Conservation (phyloP, 2,113 vertebrate species). For the Saguinus midas region DNA sequence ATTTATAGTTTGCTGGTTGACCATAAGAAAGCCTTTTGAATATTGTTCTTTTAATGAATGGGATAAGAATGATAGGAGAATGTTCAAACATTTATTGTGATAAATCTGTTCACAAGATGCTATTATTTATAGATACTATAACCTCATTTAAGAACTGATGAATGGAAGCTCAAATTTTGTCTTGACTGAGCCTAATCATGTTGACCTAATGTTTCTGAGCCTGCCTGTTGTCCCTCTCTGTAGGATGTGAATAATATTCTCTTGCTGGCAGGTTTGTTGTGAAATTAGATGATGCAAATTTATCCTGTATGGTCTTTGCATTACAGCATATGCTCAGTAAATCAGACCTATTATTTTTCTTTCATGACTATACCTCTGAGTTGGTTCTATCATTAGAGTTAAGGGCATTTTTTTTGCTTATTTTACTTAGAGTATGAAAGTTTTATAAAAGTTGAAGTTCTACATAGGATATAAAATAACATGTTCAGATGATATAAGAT, state of each 20-base stretch:
- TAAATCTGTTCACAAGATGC: background rate
- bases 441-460: slow-evolving; percentile 33
- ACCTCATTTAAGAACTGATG: background rate
- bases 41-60: background rate
- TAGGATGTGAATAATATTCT: background rate
- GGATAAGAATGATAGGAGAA: background rate
- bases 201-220: background rate
- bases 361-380: background rate
- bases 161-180: background rate
- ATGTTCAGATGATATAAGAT: background rate
- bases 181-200: background rate
- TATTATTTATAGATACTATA: background rate
- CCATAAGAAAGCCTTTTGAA: background rate
- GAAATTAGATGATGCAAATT: background rate
- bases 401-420: background rate
- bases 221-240: background rate
- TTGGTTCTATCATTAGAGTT: slow-evolving; percentile 34
- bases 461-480: background rate
- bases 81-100: background rate
- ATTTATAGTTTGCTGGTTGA: background rate
- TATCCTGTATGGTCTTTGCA: background rate
- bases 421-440: background rate
- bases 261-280: background rate
- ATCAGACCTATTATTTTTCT: background rate
- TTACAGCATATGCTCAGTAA: background rate